These are phyloP conservation scores for Lasioglossum figueresi DNA, from an alignment of 2,888 invertebrate species.

Conservation along the genomic window DNA sequence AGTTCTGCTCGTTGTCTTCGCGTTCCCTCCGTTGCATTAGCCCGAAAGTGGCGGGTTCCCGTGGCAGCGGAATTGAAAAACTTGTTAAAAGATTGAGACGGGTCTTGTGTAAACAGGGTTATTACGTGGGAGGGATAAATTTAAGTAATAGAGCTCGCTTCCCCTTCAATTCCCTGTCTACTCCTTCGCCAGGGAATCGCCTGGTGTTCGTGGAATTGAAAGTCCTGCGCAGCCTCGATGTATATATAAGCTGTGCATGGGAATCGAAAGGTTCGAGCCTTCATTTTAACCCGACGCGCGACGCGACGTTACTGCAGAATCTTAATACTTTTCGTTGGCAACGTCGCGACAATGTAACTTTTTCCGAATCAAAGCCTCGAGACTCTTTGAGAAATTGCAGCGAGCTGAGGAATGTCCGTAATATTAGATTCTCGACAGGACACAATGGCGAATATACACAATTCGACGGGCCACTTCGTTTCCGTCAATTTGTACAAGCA, in stretches of 20 bases:
- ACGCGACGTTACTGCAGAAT: neutral
- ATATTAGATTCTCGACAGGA: neutral
- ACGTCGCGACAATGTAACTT: neutral
- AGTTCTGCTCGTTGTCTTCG: slow-evolving; percentile 15
- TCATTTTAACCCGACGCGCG: neutral
- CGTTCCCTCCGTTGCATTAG: neutral
- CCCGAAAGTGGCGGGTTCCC: slow-evolving; percentile 3
- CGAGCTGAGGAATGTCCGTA: neutral
- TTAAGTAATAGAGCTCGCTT: slow-evolving; percentile 19
- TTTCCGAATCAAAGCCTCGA: neutral
- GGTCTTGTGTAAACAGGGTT: slow-evolving; percentile 4
- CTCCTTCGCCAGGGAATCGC: neutral
- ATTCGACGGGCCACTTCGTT: neutral
- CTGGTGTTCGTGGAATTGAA: neutral
- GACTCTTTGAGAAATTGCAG: neutral
- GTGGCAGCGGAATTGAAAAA: slow-evolving; percentile 36
- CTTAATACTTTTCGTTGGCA: neutral
- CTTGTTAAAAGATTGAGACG: slow-evolving; percentile 7
- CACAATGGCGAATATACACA: neutral
- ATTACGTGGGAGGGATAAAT: slow-evolving; percentile 18
- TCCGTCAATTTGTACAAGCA: neutral
- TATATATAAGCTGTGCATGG: neutral
- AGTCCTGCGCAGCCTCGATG: neutral
- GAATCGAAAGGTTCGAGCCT: neutral
- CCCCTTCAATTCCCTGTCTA: neutral